phyloP scores from a whole-genome alignment of 2,888 invertebrate genomes.

The Caenorhabditis becei region DNA sequence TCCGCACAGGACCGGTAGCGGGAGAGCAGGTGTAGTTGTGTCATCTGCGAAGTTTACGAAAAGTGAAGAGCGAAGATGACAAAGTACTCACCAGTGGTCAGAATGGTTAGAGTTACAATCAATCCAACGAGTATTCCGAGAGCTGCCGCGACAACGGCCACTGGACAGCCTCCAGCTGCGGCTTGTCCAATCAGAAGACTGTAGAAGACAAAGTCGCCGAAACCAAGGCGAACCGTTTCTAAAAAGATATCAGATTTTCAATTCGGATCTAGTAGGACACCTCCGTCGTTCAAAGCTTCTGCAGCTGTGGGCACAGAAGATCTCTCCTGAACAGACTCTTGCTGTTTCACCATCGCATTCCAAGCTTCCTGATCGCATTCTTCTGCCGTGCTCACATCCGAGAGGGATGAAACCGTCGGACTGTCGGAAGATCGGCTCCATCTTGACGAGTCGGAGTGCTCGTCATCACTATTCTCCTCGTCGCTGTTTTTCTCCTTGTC shows the following conservation, averaged over 20 bases:
- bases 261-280: no score
- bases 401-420: background rate
- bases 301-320: conserved; percentile 53
- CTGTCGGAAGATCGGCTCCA: background rate
- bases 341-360: conserved; percentile 11
- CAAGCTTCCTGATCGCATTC: conserved; percentile 34
- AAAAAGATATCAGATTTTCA: no score
- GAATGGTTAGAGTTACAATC: conserved; percentile 68
- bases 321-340: background rate
- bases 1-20: conserved; percentile 71
- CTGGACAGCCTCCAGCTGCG: conserved; percentile 64
- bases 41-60: conserved; percentile 56
- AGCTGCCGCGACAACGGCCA: conserved; percentile 67
- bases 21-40: conserved; percentile 73
- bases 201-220: conserved; percentile 79
- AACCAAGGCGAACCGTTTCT: conserved; percentile 75
- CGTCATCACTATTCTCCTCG: conserved; percentile 20
- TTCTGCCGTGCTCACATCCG: conserved; percentile 10
- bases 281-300: conserved; percentile 69
- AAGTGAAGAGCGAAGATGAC: background rate
- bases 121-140: conserved; percentile 74
- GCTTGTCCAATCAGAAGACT: conserved; percentile 76
- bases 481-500: conserved; percentile 33
- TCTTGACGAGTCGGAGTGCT: conserved; percentile 12
- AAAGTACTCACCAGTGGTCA: conserved; percentile 62